Conservation (phyloP, 2,888 invertebrate species). For the Pyrrhia umbra region DNA sequence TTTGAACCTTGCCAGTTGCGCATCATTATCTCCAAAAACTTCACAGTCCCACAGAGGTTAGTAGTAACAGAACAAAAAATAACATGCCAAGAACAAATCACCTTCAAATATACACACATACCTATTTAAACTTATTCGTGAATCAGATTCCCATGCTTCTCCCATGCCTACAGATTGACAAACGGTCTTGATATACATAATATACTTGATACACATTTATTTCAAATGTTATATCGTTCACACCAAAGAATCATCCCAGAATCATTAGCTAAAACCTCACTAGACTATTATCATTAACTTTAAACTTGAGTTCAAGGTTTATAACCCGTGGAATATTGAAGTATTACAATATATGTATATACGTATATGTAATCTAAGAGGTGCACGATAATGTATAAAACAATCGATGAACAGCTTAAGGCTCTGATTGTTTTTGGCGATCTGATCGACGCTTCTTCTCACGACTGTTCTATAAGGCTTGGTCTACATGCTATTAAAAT, state of each 20-base stretch:
- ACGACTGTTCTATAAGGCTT: slow-evolving; percentile 52
- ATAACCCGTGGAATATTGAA: slow-evolving; percentile 1
- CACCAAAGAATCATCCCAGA: slow-evolving; percentile 38
- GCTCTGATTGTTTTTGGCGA: slow-evolving; percentile 65
- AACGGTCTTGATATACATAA: neutral
- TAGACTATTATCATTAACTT: slow-evolving; percentile 12
- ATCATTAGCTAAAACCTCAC: slow-evolving; percentile 27
- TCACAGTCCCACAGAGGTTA: too few relatives aligned
- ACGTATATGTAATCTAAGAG: slow-evolving; percentile 29
- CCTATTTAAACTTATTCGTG: neutral
- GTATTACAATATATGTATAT: too few relatives aligned
- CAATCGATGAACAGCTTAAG: slow-evolving; percentile 57
- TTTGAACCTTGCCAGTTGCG: too few relatives aligned
- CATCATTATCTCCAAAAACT: neutral
- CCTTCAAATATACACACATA: neutral
- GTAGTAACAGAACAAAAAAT: neutral
- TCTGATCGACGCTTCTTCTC: slow-evolving; percentile 66
- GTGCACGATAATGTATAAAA: slow-evolving; percentile 45
- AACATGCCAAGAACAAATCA: neutral
- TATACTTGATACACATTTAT: slow-evolving; percentile 2
- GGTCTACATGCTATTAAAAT: neutral
- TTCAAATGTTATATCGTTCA: slow-evolving; percentile 45
- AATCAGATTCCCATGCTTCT: neutral
- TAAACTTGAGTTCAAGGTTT: slow-evolving; percentile 47
- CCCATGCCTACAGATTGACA: neutral